Base-by-base conservation (phyloP, 2,888 invertebrate species). In the Eilema sororculum region DNA sequence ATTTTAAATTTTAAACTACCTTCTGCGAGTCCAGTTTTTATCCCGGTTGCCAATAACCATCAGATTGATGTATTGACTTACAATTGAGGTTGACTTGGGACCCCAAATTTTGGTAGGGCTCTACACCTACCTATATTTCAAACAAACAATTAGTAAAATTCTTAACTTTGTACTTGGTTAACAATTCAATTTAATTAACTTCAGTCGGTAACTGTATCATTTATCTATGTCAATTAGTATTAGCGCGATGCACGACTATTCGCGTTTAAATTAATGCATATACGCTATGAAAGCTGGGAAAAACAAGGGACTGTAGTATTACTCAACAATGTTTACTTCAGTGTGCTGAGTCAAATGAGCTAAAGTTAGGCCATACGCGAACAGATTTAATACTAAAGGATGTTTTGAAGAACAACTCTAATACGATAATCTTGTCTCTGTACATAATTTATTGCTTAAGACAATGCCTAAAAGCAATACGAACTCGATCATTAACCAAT, bases 221-320 rank as follows among this genome's bases (percentile, higher is more conserved):
- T 86, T 89, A 87, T 92, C 90, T 89, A 83, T 84, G 91, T 91
- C 91, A 91, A 91, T 92, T 91, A 91, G 89, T 82, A 87, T 86
- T 87, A 89, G 83, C 74, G 70, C 83, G 83, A 81, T 79, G 82
- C 86, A 85, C 84, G 86, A 87, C 82, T 84, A 86, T 82, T 84
- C 86, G 80, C 84, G 84, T 83, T 86, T 81, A 86, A 90, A 89
- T 89, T 89, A 88, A 88, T 87, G 81, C 83, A 81, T 79, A 78
- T 80, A 77, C 83, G 78, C 84, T 87, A 84, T 87, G 86, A 86
- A 89, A 87, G 84, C 83, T 79, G 82, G 68, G 81, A 86, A 85
- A 87, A 88, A 89, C 87, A 86, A 89, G 79, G 80, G 76, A 52
- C 65, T 69, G 68, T 77, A 74, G 78, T 74, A 73, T 77, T 90